A percentile compares a stretch with the other conserved stretches of the same genome.
phyloP scores from a whole-genome alignment of 2,113 vertebrate genomes.

The Oncorhynchus kisutch region DNA sequence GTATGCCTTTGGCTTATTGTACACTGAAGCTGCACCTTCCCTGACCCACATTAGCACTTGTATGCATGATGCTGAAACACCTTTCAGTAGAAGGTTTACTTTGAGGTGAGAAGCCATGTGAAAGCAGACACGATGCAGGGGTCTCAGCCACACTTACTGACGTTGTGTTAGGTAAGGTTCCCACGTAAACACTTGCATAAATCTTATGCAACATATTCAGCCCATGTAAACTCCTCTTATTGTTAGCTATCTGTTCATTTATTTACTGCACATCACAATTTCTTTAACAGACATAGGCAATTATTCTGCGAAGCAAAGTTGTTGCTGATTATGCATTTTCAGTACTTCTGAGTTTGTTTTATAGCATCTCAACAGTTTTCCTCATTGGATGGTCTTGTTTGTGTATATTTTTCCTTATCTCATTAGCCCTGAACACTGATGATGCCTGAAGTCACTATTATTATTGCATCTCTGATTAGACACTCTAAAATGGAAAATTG shows the following conservation, averaged over 20 bases:
- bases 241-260: not conserved
- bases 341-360: conserved; percentile 47
- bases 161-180: not conserved
- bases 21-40: too few species aligned
- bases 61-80: too few species aligned
- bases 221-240: not conserved
- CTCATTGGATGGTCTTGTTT: conserved; percentile 30
- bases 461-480: conserved; percentile 61
- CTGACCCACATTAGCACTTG: not conserved
- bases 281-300: not conserved
- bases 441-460: conserved; percentile 50
- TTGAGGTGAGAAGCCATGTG: not conserved
- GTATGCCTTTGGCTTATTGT: too few species aligned
- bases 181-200: not conserved
- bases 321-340: conserved; percentile 12
- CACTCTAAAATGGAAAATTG: conserved; percentile 61
- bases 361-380: conserved; percentile 1
- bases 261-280: not conserved
- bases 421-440: conserved; percentile 56
- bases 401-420: conserved; percentile 44
- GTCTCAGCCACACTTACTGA: too few species aligned
- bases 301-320: not conserved
- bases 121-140: too few species aligned
- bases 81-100: not conserved
- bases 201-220: not conserved